Conservation (phyloP, 2,113 vertebrate genomes). For the Micronycteris hirsuta region DNA sequence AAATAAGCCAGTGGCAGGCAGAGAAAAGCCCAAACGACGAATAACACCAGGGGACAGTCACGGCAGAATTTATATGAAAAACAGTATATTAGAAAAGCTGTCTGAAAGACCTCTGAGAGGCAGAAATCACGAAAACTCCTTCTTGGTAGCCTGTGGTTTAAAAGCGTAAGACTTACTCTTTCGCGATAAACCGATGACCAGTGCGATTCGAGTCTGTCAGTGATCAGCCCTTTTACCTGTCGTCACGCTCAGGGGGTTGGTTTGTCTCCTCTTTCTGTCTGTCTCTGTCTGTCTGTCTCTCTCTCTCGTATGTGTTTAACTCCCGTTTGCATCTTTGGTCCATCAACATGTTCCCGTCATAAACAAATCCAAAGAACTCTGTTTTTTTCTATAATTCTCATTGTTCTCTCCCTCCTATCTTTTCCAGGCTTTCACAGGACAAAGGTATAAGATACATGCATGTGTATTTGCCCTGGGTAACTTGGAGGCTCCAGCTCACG, state of each 20-base stretch:
- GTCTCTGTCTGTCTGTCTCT: not conserved
- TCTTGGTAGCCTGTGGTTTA: not conserved
- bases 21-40: conserved; percentile 45
- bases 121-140: conserved; percentile 29
- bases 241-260: not conserved
- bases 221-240: conserved; percentile 13
- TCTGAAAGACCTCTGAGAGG: conserved; percentile 47
- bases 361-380: not conserved
- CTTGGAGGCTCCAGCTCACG: not conserved
- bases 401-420: not conserved
- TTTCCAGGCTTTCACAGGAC: not conserved
- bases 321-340: not conserved
- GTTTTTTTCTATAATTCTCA: not conserved
- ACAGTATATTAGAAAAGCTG: conserved; percentile 46
- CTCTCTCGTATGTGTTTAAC: not conserved
- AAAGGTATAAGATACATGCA: not conserved
- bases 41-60: not conserved
- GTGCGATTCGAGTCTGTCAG: conserved; percentile 49
- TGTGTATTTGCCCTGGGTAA: not conserved
- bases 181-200: conserved; percentile 14
- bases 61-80: conserved; percentile 57
- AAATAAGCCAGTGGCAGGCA: not conserved
- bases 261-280: not conserved
- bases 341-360: not conserved
- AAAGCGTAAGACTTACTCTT: conserved; percentile 40